These are phyloP conservation scores for Limnephilus marmoratus DNA, from an alignment of 2,888 invertebrate genomes.

Conservation along the genomic window DNA sequence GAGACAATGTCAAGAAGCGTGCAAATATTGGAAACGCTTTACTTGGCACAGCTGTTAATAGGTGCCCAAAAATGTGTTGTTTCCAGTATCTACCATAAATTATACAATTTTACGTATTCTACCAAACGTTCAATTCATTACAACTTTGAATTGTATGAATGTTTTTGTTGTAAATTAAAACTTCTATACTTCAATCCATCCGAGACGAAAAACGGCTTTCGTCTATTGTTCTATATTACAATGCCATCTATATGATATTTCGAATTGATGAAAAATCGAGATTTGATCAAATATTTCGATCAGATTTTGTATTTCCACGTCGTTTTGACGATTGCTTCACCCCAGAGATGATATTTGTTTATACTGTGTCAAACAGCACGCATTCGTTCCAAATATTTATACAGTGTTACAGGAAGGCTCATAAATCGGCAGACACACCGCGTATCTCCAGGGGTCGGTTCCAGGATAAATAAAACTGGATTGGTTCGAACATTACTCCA, in stretches of 20 bases:
- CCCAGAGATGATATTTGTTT: slow-evolving; percentile 29
- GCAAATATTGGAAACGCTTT: no score
- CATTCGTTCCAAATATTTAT: slow-evolving; percentile 43
- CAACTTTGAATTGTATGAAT: background rate
- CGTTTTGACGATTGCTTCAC: slow-evolving; percentile 20
- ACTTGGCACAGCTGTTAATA: no score
- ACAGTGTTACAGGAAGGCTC: slow-evolving; percentile 30
- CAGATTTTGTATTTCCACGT: background rate
- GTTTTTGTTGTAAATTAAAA: background rate
- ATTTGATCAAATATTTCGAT: background rate
- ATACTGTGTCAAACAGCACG: slow-evolving; percentile 29
- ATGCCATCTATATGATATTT: background rate
- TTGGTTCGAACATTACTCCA: slow-evolving; percentile 13
- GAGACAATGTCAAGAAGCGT: no score
- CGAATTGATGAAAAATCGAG: background rate
- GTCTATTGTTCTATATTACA: background rate
- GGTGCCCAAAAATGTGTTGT: no score
- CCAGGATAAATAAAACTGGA: slow-evolving; percentile 25
- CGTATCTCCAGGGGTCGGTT: background rate
- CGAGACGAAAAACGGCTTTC: background rate
- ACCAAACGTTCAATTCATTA: background rate
- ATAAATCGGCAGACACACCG: slow-evolving; percentile 27
- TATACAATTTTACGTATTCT: background rate
- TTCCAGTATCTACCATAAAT: no score
- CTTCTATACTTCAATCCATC: background rate